Evolutionary conservation across 2,797 vertebrate species (phyloP).

Genomic region (Argentina silus): DNA sequence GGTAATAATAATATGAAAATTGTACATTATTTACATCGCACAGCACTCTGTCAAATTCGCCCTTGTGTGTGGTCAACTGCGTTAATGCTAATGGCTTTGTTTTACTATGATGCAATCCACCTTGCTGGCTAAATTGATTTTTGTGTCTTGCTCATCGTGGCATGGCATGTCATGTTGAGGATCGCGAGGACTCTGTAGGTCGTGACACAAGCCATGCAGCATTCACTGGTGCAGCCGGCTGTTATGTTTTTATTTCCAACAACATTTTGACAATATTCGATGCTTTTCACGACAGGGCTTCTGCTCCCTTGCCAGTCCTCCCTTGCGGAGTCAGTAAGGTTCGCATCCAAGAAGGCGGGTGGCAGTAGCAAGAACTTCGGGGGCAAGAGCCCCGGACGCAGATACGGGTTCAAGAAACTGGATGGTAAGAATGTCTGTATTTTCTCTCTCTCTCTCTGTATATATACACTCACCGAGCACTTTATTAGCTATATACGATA

Average conservation of each 20-base stretch:
- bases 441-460: too few species aligned
- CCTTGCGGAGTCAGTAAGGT: conserved; percentile 72
- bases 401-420: conserved; percentile 86
- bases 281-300: conserved; percentile 52
- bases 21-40: not conserved
- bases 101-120: not conserved
- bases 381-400: conserved; percentile 85
- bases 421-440: conserved; percentile 80
- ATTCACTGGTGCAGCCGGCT: not conserved
- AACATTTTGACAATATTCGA: not conserved
- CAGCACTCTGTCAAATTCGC: not conserved
- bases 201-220: too few species aligned
- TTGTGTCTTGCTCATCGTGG: not conserved
- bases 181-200: too few species aligned
- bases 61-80: not conserved
- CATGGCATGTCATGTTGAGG: not conserved
- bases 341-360: conserved; percentile 89
- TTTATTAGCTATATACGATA: too few species aligned
- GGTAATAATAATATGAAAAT: conserved; percentile 46
- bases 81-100: not conserved
- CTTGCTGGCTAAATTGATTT: not conserved
- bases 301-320: conserved; percentile 52
- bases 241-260: not conserved
- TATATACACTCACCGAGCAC: too few species aligned
- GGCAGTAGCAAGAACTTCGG: conserved; percentile 87